Evolutionary conservation across 2,797 vertebrate genomes (phyloP).

Genomic region (Semotilus atromaculatus): DNA sequence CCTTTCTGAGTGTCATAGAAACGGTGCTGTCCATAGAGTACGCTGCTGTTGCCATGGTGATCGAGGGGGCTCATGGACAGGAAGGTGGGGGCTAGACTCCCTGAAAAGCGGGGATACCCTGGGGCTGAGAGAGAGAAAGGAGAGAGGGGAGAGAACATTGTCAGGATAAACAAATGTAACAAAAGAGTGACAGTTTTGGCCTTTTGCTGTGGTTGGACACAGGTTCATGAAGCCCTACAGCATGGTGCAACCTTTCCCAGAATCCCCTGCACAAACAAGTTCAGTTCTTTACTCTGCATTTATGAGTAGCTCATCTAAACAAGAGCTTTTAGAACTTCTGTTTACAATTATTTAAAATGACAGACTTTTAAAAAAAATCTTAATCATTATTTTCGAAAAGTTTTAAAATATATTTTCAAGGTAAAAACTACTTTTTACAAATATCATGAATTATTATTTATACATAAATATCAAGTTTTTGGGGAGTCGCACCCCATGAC

Average conservation of each 20-base stretch:
- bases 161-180: slow-evolving; percentile 62
- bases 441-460: neutral
- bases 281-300: slow-evolving; percentile 75
- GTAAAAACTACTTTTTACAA: neutral
- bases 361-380: neutral
- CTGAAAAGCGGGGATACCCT: slow-evolving; percentile 95
- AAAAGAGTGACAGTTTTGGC: slow-evolving; percentile 66
- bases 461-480: neutral
- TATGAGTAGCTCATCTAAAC: slow-evolving; percentile 67
- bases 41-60: slow-evolving; percentile 93
- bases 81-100: slow-evolving; percentile 95
- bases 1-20: slow-evolving; percentile 99
- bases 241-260: slow-evolving; percentile 66
- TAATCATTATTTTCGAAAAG: neutral
- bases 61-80: slow-evolving; percentile 97
- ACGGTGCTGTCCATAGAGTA: slow-evolving; percentile 95
- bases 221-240: slow-evolving; percentile 63
- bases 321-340: slow-evolving; percentile 35
- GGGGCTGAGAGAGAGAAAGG: slow-evolving; percentile 76
- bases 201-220: slow-evolving; percentile 59
- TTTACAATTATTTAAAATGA: slow-evolving; percentile 26
- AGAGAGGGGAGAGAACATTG: slow-evolving; percentile 56
- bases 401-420: neutral
- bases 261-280: slow-evolving; percentile 75
- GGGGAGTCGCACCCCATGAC: neutral